Evolutionary conservation across 2,888 invertebrate genomes (phyloP).

Genomic region (Platycheirus albimanus): DNA sequence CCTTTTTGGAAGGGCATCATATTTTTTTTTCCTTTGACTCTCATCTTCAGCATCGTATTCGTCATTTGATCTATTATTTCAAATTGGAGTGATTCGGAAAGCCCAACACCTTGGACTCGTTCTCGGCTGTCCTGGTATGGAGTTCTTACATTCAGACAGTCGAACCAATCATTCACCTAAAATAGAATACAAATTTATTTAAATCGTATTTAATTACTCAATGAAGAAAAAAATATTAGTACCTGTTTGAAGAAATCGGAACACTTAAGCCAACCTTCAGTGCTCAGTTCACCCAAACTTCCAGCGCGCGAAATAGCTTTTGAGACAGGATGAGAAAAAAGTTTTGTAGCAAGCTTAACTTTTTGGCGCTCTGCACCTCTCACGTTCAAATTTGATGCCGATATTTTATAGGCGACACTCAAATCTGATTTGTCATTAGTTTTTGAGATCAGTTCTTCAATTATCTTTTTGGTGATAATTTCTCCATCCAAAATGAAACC

Average conservation of each 20-base stretch:
- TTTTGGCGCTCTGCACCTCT: slow-evolving; percentile 32
- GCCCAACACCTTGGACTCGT: slow-evolving; percentile 19
- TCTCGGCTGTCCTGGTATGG: slow-evolving; percentile 19
- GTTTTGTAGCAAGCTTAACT: slow-evolving; percentile 67
- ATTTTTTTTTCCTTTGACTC: slow-evolving; percentile 18
- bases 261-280: not conserved
- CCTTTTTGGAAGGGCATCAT: slow-evolving; percentile 28
- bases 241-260: slow-evolving; percentile 13
- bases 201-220: not conserved
- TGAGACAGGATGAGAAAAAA: slow-evolving; percentile 74
- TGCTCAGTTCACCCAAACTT: slow-evolving; percentile 38
- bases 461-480: slow-evolving; percentile 10
- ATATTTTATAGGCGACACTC: slow-evolving; percentile 26
- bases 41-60: slow-evolving; percentile 6
- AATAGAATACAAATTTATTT: not conserved
- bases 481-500: not conserved
- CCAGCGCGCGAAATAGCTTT: slow-evolving; percentile 67
- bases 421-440: slow-evolving; percentile 25
- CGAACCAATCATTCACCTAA: slow-evolving; percentile 1
- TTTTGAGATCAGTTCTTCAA: slow-evolving; percentile 31
- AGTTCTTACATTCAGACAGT: too few species aligned
- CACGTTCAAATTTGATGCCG: slow-evolving; percentile 16
- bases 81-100: slow-evolving; percentile 16
- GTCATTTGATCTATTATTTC: slow-evolving; percentile 7
- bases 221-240: not conserved